Evolutionary conservation across 1,140 invertebrate genomes (phyloP).

Genomic region (Anadara kagoshimensis): DNA sequence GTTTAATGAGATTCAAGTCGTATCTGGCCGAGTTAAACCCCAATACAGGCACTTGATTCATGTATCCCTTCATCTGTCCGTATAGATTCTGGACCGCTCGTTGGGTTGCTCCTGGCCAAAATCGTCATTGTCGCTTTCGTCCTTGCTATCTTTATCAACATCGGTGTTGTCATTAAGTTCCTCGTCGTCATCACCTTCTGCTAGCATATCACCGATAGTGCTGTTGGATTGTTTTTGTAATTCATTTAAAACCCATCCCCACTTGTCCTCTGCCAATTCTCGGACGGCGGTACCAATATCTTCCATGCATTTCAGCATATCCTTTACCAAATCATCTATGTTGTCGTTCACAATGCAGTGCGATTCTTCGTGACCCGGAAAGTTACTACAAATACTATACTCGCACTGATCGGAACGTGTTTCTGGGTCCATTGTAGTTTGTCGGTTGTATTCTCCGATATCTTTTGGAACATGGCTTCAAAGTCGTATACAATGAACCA

Average conservation of each 20-base stretch:
- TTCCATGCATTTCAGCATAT: too few species aligned
- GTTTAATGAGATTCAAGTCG: constrained; percentile 42
- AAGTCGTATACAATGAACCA: constrained; percentile 33
- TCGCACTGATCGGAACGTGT: constrained; percentile 7
- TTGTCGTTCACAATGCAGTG: constrained; percentile 28
- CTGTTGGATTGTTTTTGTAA: background rate
- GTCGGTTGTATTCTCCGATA: too few species aligned
- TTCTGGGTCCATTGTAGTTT: too few species aligned
- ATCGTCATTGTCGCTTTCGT: background rate
- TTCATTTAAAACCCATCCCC: background rate
- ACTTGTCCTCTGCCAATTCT: constrained; percentile 1
- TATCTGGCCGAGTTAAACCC: constrained; percentile 45
- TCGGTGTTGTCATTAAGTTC: too few species aligned
- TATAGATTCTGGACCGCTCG: constrained; percentile 21
- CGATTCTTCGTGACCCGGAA: background rate
- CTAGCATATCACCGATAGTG: too few species aligned
- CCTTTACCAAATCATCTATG: too few species aligned
- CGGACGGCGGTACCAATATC: too few species aligned
- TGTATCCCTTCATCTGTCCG: background rate
- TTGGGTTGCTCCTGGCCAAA: background rate
- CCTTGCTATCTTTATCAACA: background rate
- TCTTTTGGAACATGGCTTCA: too few species aligned
- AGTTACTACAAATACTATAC: constrained; percentile 19
- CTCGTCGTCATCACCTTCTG: too few species aligned
- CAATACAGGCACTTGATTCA: constrained; percentile 15